These are phyloP conservation scores for Drosophila bocqueti DNA, from an alignment of 1,140 invertebrate genomes.

Conservation along the genomic window DNA sequence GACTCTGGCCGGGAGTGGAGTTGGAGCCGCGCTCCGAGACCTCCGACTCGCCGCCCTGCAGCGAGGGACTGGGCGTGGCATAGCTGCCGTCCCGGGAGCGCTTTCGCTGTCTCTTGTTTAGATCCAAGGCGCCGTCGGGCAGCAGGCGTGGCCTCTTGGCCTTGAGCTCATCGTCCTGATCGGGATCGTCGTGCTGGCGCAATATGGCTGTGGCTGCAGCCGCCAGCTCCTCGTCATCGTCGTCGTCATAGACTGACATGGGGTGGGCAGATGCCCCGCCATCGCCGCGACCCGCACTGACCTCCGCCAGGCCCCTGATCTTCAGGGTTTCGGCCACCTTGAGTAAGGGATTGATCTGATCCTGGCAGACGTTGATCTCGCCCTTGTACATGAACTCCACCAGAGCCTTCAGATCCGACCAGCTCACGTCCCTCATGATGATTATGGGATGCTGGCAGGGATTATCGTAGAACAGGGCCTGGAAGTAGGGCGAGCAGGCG, in stretches of 20 bases:
- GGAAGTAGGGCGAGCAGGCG: slow-evolving; percentile 96
- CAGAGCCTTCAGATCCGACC: slow-evolving; percentile 93
- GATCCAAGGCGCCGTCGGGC: slow-evolving; percentile 52
- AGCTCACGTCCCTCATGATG: slow-evolving; percentile 95
- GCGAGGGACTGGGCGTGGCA: slow-evolving; percentile 86
- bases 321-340: slow-evolving; percentile 95
- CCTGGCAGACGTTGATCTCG: slow-evolving; percentile 96
- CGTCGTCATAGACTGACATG: slow-evolving; percentile 83
- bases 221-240: slow-evolving; percentile 77
- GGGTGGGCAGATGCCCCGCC: slow-evolving; percentile 65
- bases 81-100: slow-evolving; percentile 80
- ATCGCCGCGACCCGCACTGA: slow-evolving; percentile 87
- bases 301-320: slow-evolving; percentile 94
- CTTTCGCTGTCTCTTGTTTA: slow-evolving; percentile 74
- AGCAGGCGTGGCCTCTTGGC: slow-evolving; percentile 67
- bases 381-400: slow-evolving; percentile 98
- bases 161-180: slow-evolving; percentile 64
- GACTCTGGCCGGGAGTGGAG: slow-evolving; percentile 41
- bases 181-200: slow-evolving; percentile 50
- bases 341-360: slow-evolving; percentile 93
- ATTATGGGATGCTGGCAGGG: slow-evolving; percentile 96
- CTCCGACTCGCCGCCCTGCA: slow-evolving; percentile 70
- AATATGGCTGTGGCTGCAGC: slow-evolving; percentile 56
- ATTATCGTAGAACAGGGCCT: slow-evolving; percentile 95
- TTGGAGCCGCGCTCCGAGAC: slow-evolving; percentile 12